Conservation (phyloP, 2,888 invertebrate species). For the Drosophila stalkeri region DNA sequence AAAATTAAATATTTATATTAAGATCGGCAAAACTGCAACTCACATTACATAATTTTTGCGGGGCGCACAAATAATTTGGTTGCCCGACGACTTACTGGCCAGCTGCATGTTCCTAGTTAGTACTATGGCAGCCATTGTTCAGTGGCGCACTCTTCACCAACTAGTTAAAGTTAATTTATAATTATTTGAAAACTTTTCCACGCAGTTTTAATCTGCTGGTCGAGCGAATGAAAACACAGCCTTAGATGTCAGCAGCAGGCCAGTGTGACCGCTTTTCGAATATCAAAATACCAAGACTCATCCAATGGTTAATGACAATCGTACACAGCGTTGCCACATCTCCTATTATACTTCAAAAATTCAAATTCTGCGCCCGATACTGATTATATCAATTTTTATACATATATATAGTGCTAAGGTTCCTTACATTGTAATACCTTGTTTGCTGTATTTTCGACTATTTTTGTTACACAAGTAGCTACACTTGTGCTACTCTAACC, state of each 20-base stretch:
- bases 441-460: not conserved
- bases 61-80: not conserved
- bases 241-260: slow-evolving; percentile 31
- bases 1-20: slow-evolving; percentile 23
- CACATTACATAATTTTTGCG: slow-evolving; percentile 74
- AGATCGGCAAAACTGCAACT: slow-evolving; percentile 31
- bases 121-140: slow-evolving; percentile 82
- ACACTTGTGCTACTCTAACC: slow-evolving; percentile 3
- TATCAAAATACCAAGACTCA: not conserved
- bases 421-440: not conserved
- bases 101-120: slow-evolving; percentile 81
- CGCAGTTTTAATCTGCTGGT: slow-evolving; percentile 51
- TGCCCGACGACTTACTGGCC: slow-evolving; percentile 81
- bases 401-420: not conserved
- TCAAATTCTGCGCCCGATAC: slow-evolving; percentile 10
- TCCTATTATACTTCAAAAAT: not conserved
- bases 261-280: slow-evolving; percentile 32
- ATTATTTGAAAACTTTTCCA: slow-evolving; percentile 35
- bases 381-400: not conserved
- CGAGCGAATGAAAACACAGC: slow-evolving; percentile 56
- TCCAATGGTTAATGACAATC: slow-evolving; percentile 1
- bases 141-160: slow-evolving; percentile 47
- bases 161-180: slow-evolving; percentile 25
- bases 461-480: not conserved
- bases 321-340: slow-evolving; percentile 14